Evolutionary conservation across 1,140 invertebrate genomes (phyloP).

Genomic region (Stegodyphus mimosarum): DNA sequence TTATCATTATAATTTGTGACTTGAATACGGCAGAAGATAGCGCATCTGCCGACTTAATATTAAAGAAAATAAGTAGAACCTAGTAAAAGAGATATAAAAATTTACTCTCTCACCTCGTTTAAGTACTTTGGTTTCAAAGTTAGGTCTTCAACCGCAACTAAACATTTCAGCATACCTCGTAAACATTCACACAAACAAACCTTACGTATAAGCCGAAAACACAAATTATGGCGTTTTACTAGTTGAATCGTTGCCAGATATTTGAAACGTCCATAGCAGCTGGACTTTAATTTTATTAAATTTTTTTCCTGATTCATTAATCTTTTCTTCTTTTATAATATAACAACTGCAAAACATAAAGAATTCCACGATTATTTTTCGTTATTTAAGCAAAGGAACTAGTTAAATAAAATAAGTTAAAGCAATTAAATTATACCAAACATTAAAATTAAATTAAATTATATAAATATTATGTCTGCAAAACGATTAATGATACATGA

Average conservation of each 20-base stretch:
- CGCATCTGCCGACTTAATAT: constrained; percentile 24
- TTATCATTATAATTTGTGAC: background rate
- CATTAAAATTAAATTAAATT: no score
- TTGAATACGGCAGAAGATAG: background rate
- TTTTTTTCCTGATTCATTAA: no score
- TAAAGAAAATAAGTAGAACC: background rate
- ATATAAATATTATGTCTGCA: no score
- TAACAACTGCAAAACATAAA: no score
- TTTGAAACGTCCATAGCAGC: background rate
- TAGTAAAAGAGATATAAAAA: background rate
- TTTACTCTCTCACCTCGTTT: constrained; percentile 25
- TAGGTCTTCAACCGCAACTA: constrained; percentile 43
- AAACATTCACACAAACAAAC: constrained; percentile 52
- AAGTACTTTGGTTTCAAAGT: constrained; percentile 31
- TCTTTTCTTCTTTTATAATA: no score
- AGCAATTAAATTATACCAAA: no score
- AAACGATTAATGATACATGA: no score
- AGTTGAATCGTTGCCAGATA: constrained; percentile 30
- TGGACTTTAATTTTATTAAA: no score
- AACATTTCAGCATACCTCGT: constrained; percentile 55
- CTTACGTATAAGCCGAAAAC: constrained; percentile 23
- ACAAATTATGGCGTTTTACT: constrained; percentile 58
- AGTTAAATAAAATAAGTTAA: no score
- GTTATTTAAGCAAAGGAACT: no score
- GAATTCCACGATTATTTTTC: no score